These are phyloP conservation scores for Hypotaenidia okinawae DNA, from an alignment of 2,797 vertebrate genomes.

Conservation along the genomic window DNA sequence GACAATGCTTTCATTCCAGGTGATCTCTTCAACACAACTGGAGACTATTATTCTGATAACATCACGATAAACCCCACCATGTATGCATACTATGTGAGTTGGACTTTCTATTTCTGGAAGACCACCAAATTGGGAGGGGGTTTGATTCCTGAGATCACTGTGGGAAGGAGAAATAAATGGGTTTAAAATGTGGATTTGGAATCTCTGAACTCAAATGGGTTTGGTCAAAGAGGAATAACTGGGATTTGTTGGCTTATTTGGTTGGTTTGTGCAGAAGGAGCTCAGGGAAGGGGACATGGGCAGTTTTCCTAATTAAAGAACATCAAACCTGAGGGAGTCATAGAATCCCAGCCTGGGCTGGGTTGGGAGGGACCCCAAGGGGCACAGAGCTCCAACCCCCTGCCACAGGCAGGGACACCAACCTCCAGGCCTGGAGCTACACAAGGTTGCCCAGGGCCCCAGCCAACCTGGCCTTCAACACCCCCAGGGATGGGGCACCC, in stretches of 20 bases:
- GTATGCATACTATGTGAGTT: not conserved
- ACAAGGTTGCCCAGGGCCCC: no score
- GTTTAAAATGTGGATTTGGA: rapidly evolving
- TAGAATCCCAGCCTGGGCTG: no score
- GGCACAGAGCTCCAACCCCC: no score
- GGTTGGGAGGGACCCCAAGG: no score
- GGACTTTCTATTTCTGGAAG: not conserved
- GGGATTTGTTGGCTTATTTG: not conserved
- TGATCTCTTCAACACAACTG: not conserved
- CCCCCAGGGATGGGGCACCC: no score
- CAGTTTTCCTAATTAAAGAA: not conserved
- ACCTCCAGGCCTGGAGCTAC: no score
- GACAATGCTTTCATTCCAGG: not conserved
- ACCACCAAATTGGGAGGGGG: no score
- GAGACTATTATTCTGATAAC: not conserved
- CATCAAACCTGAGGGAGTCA: not conserved
- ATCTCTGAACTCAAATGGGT: rapidly evolving
- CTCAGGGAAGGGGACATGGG: not conserved
- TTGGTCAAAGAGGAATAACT: no score
- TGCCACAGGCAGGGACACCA: no score
- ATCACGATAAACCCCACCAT: not conserved
- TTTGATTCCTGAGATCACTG: not conserved
- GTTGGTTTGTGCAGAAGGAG: not conserved
- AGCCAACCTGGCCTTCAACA: no score
- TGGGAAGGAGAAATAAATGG: not conserved